phyloP scores from a whole-genome alignment of 2,888 invertebrate genomes.

The Diarsia brunnea region DNA sequence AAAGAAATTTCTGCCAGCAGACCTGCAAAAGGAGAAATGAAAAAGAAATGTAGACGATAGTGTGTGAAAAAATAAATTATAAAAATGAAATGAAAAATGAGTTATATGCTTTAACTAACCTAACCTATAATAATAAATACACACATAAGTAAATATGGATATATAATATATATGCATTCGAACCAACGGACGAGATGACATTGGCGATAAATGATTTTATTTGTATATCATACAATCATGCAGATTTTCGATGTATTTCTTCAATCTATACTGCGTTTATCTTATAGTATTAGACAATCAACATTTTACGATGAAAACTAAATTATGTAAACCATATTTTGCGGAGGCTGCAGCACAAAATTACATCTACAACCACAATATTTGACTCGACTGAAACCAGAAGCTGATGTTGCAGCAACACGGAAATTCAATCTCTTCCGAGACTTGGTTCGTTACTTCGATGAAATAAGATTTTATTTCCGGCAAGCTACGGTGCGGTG shows the following conservation, averaged over 20 bases:
- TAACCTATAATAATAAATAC: too few relatives aligned
- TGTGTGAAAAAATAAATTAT: too few relatives aligned
- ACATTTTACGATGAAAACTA: not conserved
- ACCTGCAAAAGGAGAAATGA: too few relatives aligned
- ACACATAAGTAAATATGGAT: too few relatives aligned
- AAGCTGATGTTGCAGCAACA: conserved; percentile 19
- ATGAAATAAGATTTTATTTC: conserved; percentile 1
- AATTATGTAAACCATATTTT: conserved; percentile 3
- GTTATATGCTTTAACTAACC: too few relatives aligned
- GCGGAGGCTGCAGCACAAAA: conserved; percentile 19
- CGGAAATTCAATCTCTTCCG: conserved; percentile 38
- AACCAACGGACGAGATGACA: not conserved
- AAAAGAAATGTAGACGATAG: too few relatives aligned
- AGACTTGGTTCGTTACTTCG: conserved; percentile 1
- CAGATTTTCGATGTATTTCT: not conserved
- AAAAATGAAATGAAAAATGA: too few relatives aligned
- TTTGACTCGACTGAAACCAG: conserved; percentile 1
- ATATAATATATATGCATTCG: too few relatives aligned
- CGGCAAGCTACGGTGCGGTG: not conserved
- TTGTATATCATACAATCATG: not conserved
- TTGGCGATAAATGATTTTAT: conserved; percentile 1
- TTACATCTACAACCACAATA: conserved; percentile 6
- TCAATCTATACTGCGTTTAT: not conserved
- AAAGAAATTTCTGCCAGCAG: too few relatives aligned
- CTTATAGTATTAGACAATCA: not conserved